These are phyloP conservation scores for Artibeus jamaicensis DNA, from an alignment of 2,797 vertebrate genomes.

Conservation along the genomic window DNA sequence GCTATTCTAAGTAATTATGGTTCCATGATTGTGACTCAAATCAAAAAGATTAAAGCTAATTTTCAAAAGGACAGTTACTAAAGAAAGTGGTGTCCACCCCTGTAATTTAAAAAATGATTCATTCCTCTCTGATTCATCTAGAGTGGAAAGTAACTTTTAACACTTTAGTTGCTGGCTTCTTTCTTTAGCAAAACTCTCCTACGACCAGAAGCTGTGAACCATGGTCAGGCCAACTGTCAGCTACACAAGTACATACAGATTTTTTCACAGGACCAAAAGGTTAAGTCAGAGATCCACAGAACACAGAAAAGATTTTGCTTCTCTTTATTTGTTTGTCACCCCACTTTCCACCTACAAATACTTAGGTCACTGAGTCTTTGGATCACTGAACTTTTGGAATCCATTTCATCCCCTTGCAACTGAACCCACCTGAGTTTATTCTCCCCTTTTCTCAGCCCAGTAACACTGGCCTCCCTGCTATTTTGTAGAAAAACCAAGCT, in stretches of 20 bases:
- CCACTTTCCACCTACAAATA: neutral
- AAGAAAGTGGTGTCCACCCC: slow-evolving; percentile 53
- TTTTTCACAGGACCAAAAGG: neutral
- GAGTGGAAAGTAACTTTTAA: neutral
- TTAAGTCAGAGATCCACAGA: neutral
- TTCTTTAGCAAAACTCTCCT: neutral
- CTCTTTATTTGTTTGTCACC: neutral
- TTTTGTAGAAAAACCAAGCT: neutral
- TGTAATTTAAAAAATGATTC: slow-evolving; percentile 65
- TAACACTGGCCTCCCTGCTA: neutral
- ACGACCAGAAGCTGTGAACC: neutral
- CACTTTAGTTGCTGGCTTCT: neutral
- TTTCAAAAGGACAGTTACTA: slow-evolving; percentile 63
- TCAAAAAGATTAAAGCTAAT: slow-evolving; percentile 50
- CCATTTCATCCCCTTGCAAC: neutral
- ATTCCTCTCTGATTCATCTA: slow-evolving; percentile 46
- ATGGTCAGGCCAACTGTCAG: rapidly evolving
- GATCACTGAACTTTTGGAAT: neutral
- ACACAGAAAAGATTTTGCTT: neutral
- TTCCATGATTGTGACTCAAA: slow-evolving; percentile 34
- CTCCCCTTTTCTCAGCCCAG: neutral
- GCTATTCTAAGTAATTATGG: slow-evolving; percentile 21
- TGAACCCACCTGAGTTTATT: neutral
- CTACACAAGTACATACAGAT: neutral
- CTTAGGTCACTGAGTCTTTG: neutral